Conservation (phyloP, 2,113 vertebrate species). For the Cygnus atratus region DNA sequence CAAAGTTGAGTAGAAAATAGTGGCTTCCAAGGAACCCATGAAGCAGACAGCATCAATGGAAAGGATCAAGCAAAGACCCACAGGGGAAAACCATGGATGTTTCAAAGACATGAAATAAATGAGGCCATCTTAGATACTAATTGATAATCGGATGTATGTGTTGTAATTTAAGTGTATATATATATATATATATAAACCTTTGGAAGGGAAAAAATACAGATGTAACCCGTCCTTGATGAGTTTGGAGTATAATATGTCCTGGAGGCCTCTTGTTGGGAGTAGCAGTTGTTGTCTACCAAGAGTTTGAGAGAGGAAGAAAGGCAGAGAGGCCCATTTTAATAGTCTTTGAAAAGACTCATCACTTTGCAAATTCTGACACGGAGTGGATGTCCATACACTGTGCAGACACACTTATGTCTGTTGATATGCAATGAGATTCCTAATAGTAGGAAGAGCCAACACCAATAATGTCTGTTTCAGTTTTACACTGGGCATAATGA, state of each 20-base stretch:
- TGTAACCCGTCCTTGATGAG: neutral
- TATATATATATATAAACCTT: neutral
- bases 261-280: neutral
- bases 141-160: neutral
- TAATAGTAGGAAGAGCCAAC: neutral
- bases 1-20: neutral
- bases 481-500: neutral
- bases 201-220: neutral
- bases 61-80: neutral
- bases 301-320: neutral
- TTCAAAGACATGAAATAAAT: neutral
- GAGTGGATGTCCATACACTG: neutral
- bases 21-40: neutral
- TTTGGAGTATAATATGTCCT: neutral
- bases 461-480: neutral
- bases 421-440: neutral
- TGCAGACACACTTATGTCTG: neutral
- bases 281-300: neutral
- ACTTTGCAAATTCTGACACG: neutral
- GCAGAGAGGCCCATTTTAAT: neutral
- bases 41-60: neutral
- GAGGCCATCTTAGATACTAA: neutral
- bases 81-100: neutral
- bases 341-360: neutral
- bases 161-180: neutral